phyloP scores from a whole-genome alignment of 2,797 vertebrate genomes.

The Ficedula albicollis region DNA sequence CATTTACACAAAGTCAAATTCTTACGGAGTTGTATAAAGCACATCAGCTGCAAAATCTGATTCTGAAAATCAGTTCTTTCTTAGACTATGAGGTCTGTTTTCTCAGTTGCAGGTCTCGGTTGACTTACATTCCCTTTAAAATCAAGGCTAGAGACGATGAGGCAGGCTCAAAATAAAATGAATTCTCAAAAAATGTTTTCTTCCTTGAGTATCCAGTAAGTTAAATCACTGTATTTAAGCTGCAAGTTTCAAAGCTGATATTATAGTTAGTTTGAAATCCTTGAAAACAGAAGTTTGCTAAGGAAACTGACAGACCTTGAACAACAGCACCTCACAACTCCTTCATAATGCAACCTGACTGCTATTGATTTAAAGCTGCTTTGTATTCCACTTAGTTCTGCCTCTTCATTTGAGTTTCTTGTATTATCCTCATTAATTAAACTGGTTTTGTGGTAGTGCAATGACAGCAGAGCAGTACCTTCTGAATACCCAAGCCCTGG shows the following conservation, averaged over 20 bases:
- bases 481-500: not conserved
- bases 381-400: not conserved
- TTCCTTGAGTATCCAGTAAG: rapidly evolving
- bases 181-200: not conserved
- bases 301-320: not conserved
- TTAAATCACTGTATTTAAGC: not conserved
- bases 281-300: not conserved
- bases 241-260: not conserved
- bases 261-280: not conserved
- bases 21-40: not conserved
- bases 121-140: not conserved
- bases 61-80: not conserved
- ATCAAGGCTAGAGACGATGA: not conserved
- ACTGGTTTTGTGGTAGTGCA: not conserved
- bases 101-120: not conserved
- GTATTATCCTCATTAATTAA: not conserved
- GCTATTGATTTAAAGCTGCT: not conserved
- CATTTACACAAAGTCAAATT: not conserved
- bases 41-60: not conserved
- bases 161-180: not conserved
- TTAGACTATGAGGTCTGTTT: not conserved
- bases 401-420: not conserved
- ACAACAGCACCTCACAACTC: not conserved
- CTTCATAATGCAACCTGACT: not conserved
- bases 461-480: not conserved